These are phyloP conservation scores for Hofmannophila pseudospretella DNA, from an alignment of 2,888 invertebrate genomes.

Conservation along the genomic window DNA sequence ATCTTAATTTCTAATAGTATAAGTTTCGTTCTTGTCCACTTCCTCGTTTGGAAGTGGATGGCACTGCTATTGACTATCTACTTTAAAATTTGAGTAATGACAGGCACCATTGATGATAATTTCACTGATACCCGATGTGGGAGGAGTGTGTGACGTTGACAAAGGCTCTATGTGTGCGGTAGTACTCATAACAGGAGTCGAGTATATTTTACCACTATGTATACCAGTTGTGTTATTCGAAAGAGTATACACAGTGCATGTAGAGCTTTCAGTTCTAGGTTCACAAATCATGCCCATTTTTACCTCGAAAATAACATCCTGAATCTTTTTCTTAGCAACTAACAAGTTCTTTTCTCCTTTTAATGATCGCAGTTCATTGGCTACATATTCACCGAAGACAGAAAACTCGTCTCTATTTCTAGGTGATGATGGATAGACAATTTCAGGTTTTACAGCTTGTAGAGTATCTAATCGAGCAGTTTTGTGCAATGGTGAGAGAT, in stretches of 20 bases:
- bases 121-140: slow-evolving; percentile 57
- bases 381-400: slow-evolving; percentile 79
- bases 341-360: slow-evolving; percentile 75
- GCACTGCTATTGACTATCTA: slow-evolving; percentile 62
- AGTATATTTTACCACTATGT: slow-evolving; percentile 50
- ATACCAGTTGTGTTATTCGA: slow-evolving; percentile 31
- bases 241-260: slow-evolving; percentile 41
- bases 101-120: slow-evolving; percentile 63
- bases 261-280: slow-evolving; percentile 34
- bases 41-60: slow-evolving; percentile 57
- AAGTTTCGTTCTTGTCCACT: slow-evolving; percentile 51
- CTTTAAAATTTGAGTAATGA: slow-evolving; percentile 66
- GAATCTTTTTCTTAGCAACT: slow-evolving; percentile 78
- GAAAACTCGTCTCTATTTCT: slow-evolving; percentile 71
- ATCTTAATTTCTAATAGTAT: slow-evolving; percentile 23
- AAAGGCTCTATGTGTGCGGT: slow-evolving; percentile 54
- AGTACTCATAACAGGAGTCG: slow-evolving; percentile 45
- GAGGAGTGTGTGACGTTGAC: slow-evolving; percentile 39
- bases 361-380: slow-evolving; percentile 76
- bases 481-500: slow-evolving; percentile 47
- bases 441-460: slow-evolving; percentile 38
- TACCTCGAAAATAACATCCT: slow-evolving; percentile 79
- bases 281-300: slow-evolving; percentile 77
- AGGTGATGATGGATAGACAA: slow-evolving; percentile 26
- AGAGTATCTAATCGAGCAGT: slow-evolving; percentile 38